These are phyloP conservation scores for Flabesymbios commensalis DNA, from an alignment of 2,888 invertebrate species.

Conservation along the genomic window DNA sequence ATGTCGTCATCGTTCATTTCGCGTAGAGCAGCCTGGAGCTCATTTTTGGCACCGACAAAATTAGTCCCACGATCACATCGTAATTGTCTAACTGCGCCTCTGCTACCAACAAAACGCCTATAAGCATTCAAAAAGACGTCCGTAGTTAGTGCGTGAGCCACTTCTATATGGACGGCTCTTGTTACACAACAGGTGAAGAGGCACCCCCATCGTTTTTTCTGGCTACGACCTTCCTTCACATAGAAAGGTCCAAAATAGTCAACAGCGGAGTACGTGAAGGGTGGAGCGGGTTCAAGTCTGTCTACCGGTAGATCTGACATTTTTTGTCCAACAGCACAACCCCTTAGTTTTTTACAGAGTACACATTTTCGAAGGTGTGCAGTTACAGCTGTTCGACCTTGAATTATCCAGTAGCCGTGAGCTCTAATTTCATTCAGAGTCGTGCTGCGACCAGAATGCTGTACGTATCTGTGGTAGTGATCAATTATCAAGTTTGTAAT, in stretches of 20 bases:
- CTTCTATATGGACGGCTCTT: constrained; percentile 48
- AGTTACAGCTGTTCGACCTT: not conserved
- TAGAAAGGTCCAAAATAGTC: constrained; percentile 53
- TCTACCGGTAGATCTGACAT: constrained; percentile 52
- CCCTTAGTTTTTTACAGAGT: constrained; percentile 41
- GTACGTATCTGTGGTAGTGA: no score
- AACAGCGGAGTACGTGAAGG: constrained; percentile 47
- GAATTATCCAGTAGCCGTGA: not conserved
- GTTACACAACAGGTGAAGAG: constrained; percentile 50
- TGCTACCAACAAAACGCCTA: constrained; percentile 27
- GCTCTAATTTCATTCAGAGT: no score
- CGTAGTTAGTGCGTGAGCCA: constrained; percentile 28
- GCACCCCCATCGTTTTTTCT: constrained; percentile 43
- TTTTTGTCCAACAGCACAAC: constrained; percentile 36
- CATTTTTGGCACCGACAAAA: constrained; percentile 28
- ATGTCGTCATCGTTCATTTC: not conserved
- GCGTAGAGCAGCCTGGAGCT: no score
- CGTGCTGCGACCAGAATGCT: no score
- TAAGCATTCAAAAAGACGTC: constrained; percentile 35
- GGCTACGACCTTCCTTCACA: constrained; percentile 40
- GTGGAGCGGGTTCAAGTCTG: constrained; percentile 35
- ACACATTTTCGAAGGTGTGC: constrained; percentile 36
- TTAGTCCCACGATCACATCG: constrained; percentile 33
- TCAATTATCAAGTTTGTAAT: constrained; percentile 13
- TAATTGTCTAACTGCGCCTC: constrained; percentile 25